Evolutionary conservation across 2,888 invertebrate genomes (phyloP), one percentile per base, ranked within the genome.

Genomic region (Agriopis marginaria): DNA sequence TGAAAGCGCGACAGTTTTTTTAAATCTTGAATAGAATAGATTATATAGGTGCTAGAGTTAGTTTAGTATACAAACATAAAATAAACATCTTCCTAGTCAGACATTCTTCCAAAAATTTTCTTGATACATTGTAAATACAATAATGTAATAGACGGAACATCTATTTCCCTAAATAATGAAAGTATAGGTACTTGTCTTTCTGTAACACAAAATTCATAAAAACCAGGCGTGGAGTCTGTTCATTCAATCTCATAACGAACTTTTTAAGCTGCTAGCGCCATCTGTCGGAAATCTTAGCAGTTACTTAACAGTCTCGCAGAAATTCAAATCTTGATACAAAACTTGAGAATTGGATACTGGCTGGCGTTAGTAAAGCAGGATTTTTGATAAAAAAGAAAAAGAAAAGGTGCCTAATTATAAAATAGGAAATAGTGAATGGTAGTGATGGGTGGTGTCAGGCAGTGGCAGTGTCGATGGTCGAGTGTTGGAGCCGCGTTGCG

Each of bases 401-500:
- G 12, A 1, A 47, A n/a, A 23, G 17, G 11, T 14, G 39, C 17
- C 14, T 44, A 59, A 47, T 45, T 47, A 60, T 47, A 60, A 47
- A 39, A 60, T 42, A 47, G 42, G 32, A 44, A 51, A 56, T 56
- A 11, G 62, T 9, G 39, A 11, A 11, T 10, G 58, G 14, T 76
- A 77, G 79, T 78, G 77, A 74, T 75, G 76, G 72, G 54, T 55
- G 62, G 58, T 60, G 73, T 71, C 74, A 74, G 71, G 63, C 58
- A 53, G 42, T 60, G 70, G 63, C 58, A 53, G 42, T 60, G 70
- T 68, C 63, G 65, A 51, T 72, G 79, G 75, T 72, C 75, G 68
- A 75, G 75, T 75, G 76, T 70, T 71, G 78, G 79, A 79, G 72
- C 78, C 79, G 75, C 86, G 89, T 86, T 90, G 93, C 93, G 92